A percentile compares a stretch with the other conserved stretches of the same genome.
Evolutionary conservation across 2,113 vertebrate genomes (phyloP).

Genomic region (Pseudopodoces humilis): DNA sequence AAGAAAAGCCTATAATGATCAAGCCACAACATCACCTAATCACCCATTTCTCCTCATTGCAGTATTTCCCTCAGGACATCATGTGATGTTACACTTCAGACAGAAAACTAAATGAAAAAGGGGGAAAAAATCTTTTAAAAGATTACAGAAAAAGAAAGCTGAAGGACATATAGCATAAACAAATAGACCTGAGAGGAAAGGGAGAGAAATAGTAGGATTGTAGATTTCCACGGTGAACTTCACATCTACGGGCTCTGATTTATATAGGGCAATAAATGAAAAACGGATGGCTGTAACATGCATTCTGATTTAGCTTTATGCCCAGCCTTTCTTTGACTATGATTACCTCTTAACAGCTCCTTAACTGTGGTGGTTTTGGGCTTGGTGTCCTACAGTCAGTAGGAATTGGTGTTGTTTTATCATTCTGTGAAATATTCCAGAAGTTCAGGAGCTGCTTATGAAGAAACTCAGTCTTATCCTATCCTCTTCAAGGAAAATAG

Average conservation of each 20-base stretch:
- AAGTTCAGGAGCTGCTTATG: neutral
- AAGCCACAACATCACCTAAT: neutral
- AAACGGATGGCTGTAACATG: neutral
- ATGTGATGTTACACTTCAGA: neutral
- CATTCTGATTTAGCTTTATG: neutral
- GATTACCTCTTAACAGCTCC: neutral
- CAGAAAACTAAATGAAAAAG: neutral
- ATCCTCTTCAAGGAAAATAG: neutral
- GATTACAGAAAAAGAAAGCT: neutral
- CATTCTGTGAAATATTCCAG: neutral
- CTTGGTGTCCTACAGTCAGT: neutral
- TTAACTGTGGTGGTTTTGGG: neutral
- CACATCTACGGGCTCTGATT: neutral
- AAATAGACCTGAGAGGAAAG: neutral
- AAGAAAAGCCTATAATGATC: neutral
- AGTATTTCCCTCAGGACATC: neutral
- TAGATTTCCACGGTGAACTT: neutral
- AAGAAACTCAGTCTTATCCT: neutral
- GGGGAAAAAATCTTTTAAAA: fast-evolving
- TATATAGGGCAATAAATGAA: neutral
- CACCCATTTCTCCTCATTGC: neutral
- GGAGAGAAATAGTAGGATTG: neutral
- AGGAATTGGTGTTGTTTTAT: neutral
- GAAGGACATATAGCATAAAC: neutral
- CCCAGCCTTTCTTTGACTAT: neutral